These are phyloP conservation scores for Gymnoscopelus braueri DNA, from an alignment of 2,797 vertebrate genomes.

Conservation along the genomic window DNA sequence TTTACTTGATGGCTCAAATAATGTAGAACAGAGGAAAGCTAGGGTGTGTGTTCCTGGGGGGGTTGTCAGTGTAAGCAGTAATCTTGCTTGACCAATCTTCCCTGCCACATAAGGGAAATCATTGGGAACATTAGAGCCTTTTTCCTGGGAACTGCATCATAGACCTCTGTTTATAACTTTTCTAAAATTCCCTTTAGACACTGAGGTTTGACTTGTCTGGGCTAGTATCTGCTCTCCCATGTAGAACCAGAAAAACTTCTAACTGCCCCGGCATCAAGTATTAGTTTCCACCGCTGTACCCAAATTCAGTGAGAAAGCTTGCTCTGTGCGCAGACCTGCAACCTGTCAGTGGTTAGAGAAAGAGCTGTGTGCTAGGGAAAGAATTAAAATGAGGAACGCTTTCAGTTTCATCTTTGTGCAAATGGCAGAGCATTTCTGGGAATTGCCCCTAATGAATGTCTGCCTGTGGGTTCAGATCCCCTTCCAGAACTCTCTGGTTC, in stretches of 20 bases:
- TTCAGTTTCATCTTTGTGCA: constrained; percentile 48
- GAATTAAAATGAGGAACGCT: constrained; percentile 54
- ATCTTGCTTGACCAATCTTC: not conserved
- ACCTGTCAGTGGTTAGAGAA: constrained; percentile 48
- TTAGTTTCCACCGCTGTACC: constrained; percentile 43
- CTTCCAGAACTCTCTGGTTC: not conserved
- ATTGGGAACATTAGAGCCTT: constrained; percentile 20
- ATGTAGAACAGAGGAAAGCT: constrained; percentile 43
- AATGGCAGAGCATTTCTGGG: constrained; percentile 39
- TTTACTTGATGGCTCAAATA: constrained; percentile 31
- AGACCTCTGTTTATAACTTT: constrained; percentile 20
- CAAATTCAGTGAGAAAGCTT: constrained; percentile 16
- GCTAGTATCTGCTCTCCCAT: constrained; percentile 41
- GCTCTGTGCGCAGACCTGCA: constrained; percentile 36
- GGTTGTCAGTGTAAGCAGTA: constrained; percentile 35
- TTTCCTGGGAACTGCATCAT: constrained; percentile 23
- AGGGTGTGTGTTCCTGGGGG: constrained; percentile 35
- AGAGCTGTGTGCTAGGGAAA: constrained; percentile 47
- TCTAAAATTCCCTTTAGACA: constrained; percentile 35
- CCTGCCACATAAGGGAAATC: constrained; percentile 8
- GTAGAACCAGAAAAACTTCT: constrained; percentile 76
- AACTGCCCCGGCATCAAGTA: constrained; percentile 48
- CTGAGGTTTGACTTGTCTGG: constrained; percentile 63
- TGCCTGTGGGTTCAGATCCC: constrained; percentile 37
- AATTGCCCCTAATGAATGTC: constrained; percentile 40